These are phyloP conservation scores for Drosophila melanogaster DNA, from an alignment of 1,140 invertebrate genomes.

Conservation along the genomic window DNA sequence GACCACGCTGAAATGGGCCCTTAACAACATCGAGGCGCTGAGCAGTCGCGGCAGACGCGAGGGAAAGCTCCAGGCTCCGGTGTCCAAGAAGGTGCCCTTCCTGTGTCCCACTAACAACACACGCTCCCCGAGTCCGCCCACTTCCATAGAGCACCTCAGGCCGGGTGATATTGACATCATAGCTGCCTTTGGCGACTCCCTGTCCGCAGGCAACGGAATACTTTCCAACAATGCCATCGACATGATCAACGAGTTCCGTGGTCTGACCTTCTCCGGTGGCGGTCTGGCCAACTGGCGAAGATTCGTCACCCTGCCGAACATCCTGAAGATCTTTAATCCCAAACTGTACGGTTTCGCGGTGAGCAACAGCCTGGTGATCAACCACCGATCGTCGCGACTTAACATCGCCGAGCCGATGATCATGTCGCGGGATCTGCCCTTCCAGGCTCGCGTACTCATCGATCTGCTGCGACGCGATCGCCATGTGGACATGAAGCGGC, in stretches of 20 bases:
- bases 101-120: conserved; percentile 62
- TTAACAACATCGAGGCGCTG: conserved; percentile 40
- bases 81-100: conserved; percentile 43
- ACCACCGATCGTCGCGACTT: conserved; percentile 84
- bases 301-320: conserved; percentile 86
- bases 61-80: conserved; percentile 59
- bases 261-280: conserved; percentile 84
- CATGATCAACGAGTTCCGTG: conserved; percentile 74
- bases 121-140: conserved; percentile 84
- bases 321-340: conserved; percentile 88
- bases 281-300: conserved; percentile 87
- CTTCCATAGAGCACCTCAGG: conserved; percentile 85
- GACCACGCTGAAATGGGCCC: conserved; percentile 29
- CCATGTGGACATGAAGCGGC: conserved; percentile 86
- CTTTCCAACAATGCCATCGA: conserved; percentile 63
- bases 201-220: conserved; percentile 88
- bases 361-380: conserved; percentile 57
- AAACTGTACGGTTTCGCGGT: conserved; percentile 86
- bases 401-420: conserved; percentile 87
- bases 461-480: conserved; percentile 87
- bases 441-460: conserved; percentile 87
- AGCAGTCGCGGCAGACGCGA: conserved; percentile 28
- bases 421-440: conserved; percentile 87
- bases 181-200: conserved; percentile 89
- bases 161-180: conserved; percentile 90